These are phyloP conservation scores for Alfaro cultratus DNA, from an alignment of 2,797 vertebrate species.

Conservation along the genomic window DNA sequence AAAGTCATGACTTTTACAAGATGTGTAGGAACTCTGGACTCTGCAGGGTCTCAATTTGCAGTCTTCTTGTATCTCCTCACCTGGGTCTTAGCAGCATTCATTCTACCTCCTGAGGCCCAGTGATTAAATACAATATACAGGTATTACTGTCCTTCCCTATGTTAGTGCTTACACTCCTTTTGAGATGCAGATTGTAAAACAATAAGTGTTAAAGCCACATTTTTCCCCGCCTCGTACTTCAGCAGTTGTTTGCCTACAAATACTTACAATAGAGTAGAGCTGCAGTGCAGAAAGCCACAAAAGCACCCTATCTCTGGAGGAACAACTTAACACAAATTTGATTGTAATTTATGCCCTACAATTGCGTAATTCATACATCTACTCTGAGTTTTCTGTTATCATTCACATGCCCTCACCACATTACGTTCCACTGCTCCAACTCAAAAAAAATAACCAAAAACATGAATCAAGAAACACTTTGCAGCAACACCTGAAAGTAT, in stretches of 20 bases:
- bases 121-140: slow-evolving; percentile 11
- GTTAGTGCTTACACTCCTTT: background rate
- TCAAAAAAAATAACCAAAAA: slow-evolving; percentile 61
- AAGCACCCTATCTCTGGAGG: slow-evolving; percentile 82
- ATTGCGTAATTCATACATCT: slow-evolving; percentile 33
- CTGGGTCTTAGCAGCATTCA: slow-evolving; percentile 81
- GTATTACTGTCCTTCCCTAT: background rate
- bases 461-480: background rate
- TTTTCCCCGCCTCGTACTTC: background rate
- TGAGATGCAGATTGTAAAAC: background rate
- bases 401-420: background rate
- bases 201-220: background rate
- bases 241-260: background rate
- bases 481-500: background rate
- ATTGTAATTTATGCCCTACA: slow-evolving; percentile 9
- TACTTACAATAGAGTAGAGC: background rate
- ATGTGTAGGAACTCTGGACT: slow-evolving; percentile 82
- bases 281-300: slow-evolving; percentile 70
- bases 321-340: slow-evolving; percentile 71
- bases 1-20: background rate
- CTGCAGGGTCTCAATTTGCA: slow-evolving; percentile 85
- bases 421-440: background rate
- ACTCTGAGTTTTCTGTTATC: slow-evolving; percentile 18
- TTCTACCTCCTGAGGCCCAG: slow-evolving; percentile 83
- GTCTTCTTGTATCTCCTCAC: slow-evolving; percentile 82